phyloP scores from a whole-genome alignment of 2,888 invertebrate genomes.

The Saturnia japonica region DNA sequence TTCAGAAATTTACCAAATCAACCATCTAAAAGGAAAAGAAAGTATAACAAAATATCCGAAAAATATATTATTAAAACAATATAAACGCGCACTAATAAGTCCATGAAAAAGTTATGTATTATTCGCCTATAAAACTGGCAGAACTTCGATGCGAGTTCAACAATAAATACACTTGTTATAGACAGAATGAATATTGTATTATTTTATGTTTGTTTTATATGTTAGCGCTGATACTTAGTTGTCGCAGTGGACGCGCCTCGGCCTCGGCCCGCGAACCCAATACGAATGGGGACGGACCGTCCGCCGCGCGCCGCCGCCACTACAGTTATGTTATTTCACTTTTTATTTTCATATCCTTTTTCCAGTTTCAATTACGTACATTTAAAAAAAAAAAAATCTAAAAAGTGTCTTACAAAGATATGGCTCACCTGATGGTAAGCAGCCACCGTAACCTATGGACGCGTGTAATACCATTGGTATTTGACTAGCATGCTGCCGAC shows the following conservation, averaged over 20 bases:
- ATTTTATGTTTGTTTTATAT: slow-evolving; percentile 49
- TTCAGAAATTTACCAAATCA: not conserved
- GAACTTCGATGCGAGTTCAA: slow-evolving; percentile 16
- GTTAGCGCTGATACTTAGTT: not conserved
- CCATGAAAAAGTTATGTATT: slow-evolving; percentile 20
- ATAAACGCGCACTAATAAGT: slow-evolving; percentile 18
- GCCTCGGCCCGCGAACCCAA: not conserved
- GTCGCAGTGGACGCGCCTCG: not conserved
- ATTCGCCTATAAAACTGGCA: slow-evolving; percentile 19
- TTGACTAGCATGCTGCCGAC: too few relatives aligned
- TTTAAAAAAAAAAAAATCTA: not conserved
- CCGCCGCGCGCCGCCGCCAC: too few relatives aligned
- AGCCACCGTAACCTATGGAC: too few relatives aligned
- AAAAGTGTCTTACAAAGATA: too few relatives aligned
- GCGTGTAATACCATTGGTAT: too few relatives aligned
- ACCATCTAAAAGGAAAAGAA: not conserved
- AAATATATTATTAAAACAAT: slow-evolving; percentile 14
- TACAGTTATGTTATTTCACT: not conserved
- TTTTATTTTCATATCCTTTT: slow-evolving; percentile 2
- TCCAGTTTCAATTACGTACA: not conserved
- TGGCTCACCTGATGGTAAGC: too few relatives aligned
- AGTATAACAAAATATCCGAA: not conserved
- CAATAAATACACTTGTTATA: slow-evolving; percentile 39
- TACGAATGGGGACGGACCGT: not conserved
- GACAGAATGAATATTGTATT: slow-evolving; percentile 46